Conservation (phyloP, 2,797 vertebrate species). For the Phalanger gymnotis region DNA sequence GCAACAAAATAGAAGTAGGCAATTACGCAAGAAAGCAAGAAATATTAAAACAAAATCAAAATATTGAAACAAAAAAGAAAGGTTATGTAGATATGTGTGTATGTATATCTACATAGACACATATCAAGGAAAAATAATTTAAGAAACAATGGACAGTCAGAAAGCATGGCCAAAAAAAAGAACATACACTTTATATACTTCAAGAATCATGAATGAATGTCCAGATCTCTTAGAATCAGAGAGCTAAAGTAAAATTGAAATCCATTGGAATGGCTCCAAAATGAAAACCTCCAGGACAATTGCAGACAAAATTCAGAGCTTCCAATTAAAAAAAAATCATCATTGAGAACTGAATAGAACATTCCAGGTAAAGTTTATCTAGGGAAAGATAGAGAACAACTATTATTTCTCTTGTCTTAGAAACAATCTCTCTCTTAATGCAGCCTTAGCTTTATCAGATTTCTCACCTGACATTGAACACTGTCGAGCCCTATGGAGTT, state of each 20-base stretch:
- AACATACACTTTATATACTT: no score
- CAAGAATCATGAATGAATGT: background rate
- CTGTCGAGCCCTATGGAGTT: background rate
- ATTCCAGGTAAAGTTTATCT: background rate
- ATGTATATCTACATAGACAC: no score
- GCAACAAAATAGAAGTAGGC: no score
- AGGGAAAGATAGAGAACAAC: background rate
- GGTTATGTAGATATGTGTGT: no score
- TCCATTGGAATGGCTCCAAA: background rate
- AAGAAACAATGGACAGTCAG: background rate
- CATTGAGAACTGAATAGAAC: background rate
- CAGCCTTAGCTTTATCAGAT: background rate
- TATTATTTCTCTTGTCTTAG: background rate
- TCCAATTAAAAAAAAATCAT: background rate
- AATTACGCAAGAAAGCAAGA: no score
- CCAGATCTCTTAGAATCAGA: background rate
- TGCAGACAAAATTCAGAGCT: background rate
- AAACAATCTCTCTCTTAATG: background rate
- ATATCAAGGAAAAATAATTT: background rate
- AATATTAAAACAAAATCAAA: no score
- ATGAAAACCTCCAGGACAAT: background rate
- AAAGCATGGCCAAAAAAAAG: background rate
- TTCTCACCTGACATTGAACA: background rate
- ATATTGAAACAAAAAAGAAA: background rate
- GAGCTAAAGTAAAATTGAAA: background rate